Conservation (phyloP, 1,140 invertebrate genomes). For the Bombus waltoni region DNA sequence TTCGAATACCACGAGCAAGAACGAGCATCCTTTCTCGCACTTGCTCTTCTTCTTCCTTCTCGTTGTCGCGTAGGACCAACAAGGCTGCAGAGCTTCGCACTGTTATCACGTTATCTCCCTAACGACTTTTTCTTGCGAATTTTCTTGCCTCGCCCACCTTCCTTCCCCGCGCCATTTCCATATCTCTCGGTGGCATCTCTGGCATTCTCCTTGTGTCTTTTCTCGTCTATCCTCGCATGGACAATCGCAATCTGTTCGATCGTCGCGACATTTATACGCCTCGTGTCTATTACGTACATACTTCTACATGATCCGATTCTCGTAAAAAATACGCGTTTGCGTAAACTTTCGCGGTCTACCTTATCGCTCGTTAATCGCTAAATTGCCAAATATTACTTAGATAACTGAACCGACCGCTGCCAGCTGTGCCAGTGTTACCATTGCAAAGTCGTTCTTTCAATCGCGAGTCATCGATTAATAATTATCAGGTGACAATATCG, state of each 20-base stretch:
- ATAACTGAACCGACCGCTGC: no score
- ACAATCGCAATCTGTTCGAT: not conserved
- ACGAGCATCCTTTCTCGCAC: not conserved
- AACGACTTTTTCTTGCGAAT: conserved; percentile 51
- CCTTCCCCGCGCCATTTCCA: not conserved
- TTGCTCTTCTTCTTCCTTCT: not conserved
- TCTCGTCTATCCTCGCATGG: not conserved
- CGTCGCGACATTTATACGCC: not conserved
- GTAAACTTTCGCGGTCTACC: no score
- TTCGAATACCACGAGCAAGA: conserved; percentile 1
- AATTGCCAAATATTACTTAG: no score
- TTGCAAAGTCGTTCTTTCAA: no score
- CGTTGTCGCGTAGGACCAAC: not conserved
- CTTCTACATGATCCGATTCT: not conserved
- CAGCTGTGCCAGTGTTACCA: no score
- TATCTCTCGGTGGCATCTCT: not conserved
- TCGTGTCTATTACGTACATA: not conserved
- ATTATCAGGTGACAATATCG: no score
- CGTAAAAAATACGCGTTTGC: no score
- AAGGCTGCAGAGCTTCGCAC: not conserved
- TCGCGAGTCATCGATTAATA: no score
- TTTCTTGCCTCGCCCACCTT: conserved; percentile 2
- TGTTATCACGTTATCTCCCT: conserved; percentile 30
- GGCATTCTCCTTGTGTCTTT: conserved; percentile 27
- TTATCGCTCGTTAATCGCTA: not conserved